These are phyloP conservation scores for Lepidostoma basale DNA, from an alignment of 1,140 invertebrate genomes.

Conservation along the genomic window DNA sequence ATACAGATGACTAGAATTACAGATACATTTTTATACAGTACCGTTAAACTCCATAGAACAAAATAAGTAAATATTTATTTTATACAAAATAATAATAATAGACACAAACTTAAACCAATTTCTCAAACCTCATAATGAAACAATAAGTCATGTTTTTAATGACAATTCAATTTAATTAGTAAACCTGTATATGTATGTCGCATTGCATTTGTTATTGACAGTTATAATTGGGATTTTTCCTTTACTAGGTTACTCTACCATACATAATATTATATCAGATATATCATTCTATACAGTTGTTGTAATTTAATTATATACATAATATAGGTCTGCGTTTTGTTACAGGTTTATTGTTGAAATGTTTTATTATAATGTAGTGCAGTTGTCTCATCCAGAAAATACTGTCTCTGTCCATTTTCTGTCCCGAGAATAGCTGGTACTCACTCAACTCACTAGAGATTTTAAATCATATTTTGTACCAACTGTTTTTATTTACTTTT, in stretches of 20 bases:
- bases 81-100: slow-evolving; percentile 44
- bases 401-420: too few species aligned
- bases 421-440: too few species aligned
- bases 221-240: slow-evolving; percentile 5
- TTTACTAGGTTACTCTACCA: slow-evolving; percentile 24
- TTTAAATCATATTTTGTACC: too few species aligned
- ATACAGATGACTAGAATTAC: slow-evolving; percentile 40
- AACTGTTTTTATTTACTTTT: too few species aligned
- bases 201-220: slow-evolving; percentile 21
- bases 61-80: slow-evolving; percentile 43
- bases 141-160: slow-evolving; percentile 43
- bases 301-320: slow-evolving; percentile 14
- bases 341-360: slow-evolving; percentile 23
- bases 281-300: slow-evolving; percentile 41
- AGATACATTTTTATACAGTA: slow-evolving; percentile 43
- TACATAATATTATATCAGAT: slow-evolving; percentile 12
- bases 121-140: slow-evolving; percentile 46
- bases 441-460: too few species aligned
- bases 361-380: background rate
- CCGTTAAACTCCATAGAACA: slow-evolving; percentile 39
- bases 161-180: slow-evolving; percentile 30
- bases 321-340: slow-evolving; percentile 24
- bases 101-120: slow-evolving; percentile 36
- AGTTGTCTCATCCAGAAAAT: too few species aligned
- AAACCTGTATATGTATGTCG: slow-evolving; percentile 3